phyloP scores from a whole-genome alignment of 53 echinoderm and acorn worm genomes.

The Holothuria scabra region DNA sequence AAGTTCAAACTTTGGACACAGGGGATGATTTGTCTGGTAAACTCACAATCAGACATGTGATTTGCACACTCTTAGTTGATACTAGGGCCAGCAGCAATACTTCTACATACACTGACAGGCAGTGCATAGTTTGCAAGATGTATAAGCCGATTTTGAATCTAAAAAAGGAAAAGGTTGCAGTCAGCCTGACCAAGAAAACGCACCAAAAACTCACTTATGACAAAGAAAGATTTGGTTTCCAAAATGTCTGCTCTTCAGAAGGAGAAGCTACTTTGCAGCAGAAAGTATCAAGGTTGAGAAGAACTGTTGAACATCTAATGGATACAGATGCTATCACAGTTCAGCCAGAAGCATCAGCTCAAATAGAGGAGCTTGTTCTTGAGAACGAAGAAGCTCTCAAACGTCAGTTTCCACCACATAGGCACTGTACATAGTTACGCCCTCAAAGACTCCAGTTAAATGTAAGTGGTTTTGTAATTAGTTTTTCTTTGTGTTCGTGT shows the following conservation, averaged over 20 bases:
- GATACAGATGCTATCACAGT: too few species aligned
- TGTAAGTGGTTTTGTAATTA: too few species aligned
- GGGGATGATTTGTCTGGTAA: not conserved
- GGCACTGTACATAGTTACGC: too few species aligned
- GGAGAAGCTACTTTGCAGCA: not conserved
- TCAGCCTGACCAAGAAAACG: too few species aligned
- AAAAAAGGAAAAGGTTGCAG: too few species aligned
- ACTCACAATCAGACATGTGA: not conserved
- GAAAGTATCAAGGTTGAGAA: not conserved
- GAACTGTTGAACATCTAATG: not conserved
- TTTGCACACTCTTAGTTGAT: not conserved
- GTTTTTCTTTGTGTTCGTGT: too few species aligned
- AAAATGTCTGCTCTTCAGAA: not conserved
- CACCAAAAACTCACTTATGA: not conserved
- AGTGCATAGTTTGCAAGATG: too few species aligned
- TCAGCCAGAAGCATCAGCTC: too few species aligned
- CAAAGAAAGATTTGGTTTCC: not conserved
- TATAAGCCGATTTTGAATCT: too few species aligned
- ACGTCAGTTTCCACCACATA: not conserved
- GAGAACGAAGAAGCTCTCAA: too few species aligned
- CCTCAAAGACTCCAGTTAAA: too few species aligned
- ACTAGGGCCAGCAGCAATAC: not conserved
- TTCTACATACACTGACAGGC: not conserved
- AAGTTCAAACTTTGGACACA: slow-evolving; percentile 1
- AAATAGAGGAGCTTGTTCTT: too few species aligned